These are phyloP conservation scores for Limnephilus rhombicus DNA, from an alignment of 2,888 invertebrate genomes.

Conservation along the genomic window DNA sequence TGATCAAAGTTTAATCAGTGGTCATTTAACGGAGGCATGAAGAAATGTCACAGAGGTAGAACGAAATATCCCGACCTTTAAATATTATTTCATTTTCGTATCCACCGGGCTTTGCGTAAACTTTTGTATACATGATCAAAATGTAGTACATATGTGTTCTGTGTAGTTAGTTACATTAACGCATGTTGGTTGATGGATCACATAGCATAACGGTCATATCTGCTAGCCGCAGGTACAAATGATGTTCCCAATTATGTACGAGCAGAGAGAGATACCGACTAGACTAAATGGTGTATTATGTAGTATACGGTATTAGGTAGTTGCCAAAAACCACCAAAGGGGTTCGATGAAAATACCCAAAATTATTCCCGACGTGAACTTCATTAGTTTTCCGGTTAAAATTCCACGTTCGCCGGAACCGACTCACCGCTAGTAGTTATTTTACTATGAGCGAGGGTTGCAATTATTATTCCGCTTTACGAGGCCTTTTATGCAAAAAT, in stretches of 20 bases:
- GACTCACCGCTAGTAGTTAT: not conserved
- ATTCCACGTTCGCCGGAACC: constrained; percentile 23
- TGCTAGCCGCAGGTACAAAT: not conserved
- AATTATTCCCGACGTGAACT: constrained; percentile 20
- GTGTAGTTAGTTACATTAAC: not conserved
- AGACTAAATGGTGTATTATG: not conserved
- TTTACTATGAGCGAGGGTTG: not conserved
- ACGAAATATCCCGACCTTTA: not conserved
- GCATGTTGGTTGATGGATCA: not conserved
- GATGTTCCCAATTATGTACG: not conserved
- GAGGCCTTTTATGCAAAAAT: not conserved
- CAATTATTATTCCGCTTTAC: not conserved
- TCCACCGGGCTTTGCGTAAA: not conserved
- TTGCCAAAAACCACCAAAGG: constrained; percentile 10
- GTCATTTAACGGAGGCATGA: not conserved
- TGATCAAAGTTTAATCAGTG: too few relatives aligned
- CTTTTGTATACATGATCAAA: not conserved
- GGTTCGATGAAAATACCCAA: not conserved
- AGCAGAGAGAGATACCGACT: not conserved
- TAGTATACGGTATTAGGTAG: not conserved
- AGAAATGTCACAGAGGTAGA: not conserved
- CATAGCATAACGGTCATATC: not conserved
- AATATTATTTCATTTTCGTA: not conserved
- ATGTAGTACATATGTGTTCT: not conserved
- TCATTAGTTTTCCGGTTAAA: constrained; percentile 4